phyloP scores from a whole-genome alignment of 2,888 invertebrate genomes.

The Anthrax anthrax region DNA sequence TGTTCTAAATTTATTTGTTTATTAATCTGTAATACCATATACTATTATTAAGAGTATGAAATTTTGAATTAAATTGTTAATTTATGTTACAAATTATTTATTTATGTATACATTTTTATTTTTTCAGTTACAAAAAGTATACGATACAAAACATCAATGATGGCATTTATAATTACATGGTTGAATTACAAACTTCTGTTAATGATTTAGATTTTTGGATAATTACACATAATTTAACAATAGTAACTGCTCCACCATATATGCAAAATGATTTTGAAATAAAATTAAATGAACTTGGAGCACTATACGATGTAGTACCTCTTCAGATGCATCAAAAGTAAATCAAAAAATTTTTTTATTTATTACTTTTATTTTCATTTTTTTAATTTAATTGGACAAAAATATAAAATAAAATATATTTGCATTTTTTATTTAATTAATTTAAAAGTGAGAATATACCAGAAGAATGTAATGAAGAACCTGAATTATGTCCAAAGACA shows the following conservation, averaged over 20 bases:
- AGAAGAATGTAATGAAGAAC: slow-evolving; percentile 15
- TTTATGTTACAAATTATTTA: too few species aligned
- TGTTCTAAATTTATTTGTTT: too few species aligned
- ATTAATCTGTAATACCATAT: too few species aligned
- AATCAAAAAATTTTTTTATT: too few species aligned
- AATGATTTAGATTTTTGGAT: slow-evolving; percentile 30
- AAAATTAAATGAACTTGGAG: slow-evolving; percentile 20
- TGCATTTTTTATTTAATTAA: not conserved
- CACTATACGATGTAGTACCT: slow-evolving; percentile 20
- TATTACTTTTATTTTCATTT: too few species aligned
- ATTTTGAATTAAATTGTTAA: too few species aligned
- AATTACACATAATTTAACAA: slow-evolving; percentile 27
- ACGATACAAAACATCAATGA: slow-evolving; percentile 24
- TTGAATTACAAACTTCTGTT: slow-evolving; percentile 24
- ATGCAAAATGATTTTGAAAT: slow-evolving; percentile 23
- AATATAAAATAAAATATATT: not conserved
- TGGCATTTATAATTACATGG: slow-evolving; percentile 24
- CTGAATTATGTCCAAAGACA: slow-evolving; percentile 18
- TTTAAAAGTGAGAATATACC: slow-evolving; percentile 10
- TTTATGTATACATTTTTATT: too few species aligned
- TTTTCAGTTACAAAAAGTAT: slow-evolving; percentile 28
- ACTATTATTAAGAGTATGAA: too few species aligned
- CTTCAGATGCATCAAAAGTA: slow-evolving; percentile 20
- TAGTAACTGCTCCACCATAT: slow-evolving; percentile 26
- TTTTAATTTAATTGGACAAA: not conserved